Base-by-base conservation (phyloP, 1,140 invertebrate genomes). In the Radopholus similis region DNA sequence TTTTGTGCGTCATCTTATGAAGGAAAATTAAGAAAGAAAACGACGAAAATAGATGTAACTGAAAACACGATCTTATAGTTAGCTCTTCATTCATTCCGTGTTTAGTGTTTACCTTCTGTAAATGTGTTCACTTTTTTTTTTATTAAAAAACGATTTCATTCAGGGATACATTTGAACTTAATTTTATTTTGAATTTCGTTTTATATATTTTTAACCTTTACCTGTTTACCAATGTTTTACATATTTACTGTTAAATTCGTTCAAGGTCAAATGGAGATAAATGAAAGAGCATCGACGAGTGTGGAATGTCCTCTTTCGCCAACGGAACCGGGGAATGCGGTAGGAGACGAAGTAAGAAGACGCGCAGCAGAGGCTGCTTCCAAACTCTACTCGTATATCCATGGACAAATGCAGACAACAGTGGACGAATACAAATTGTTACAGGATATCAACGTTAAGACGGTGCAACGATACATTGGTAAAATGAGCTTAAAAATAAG, bases 381-480 rank as follows among this genome's bases (percentile, higher is more conserved):
- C 8, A 35, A 42, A 40, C 49, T 62, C 18, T 3, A 62, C 30
- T 18, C 42, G 18, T 62, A 62, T 13, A 49, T 62, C 13, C 58
- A 62, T 6, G 58, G 58, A 62, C 58, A 62, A 26, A 51, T 62
- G 13, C 58, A 62, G 59, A 30, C 38, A 59, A 21, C 37, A 67
- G 40, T 69, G 59, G 69, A 66, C 37, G 32, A 53, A 8, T 71
- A 37, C 49, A 58, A 66, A 44, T 63, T 58, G 15, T 69, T 69
- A 47, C 26, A 73, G 18, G 32, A 69, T 4, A 54, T 62, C 23
- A 51, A 62, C 49, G 28, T 13, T 21, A 40, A 32, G 2, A 62
- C 58, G 0, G 38, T 23, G 6, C 58, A 62, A 62, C 58, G 58
- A 62, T 62, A 62, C 18, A 23, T 34, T 42, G 58, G 58, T 28